A percentile compares a stretch with the other conserved stretches of the same genome.
These are phyloP conservation scores for Drosophila austrosaltans DNA, from an alignment of 2,888 invertebrate species.

Conservation along the genomic window DNA sequence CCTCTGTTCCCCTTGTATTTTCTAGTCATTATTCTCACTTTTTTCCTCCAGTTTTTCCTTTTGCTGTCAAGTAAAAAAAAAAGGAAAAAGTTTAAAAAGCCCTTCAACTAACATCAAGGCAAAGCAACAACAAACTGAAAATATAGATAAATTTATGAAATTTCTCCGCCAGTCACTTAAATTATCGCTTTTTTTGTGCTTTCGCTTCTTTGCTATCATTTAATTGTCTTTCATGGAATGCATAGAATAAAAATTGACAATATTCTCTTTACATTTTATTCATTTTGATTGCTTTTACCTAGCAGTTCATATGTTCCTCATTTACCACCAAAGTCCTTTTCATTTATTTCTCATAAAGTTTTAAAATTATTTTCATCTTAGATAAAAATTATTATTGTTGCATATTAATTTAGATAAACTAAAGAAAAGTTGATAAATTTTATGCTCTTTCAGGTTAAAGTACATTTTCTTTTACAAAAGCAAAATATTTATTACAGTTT, in stretches of 20 bases:
- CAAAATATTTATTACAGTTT: no score
- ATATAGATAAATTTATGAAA: slow-evolving; percentile 1
- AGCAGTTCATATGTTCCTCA: background rate
- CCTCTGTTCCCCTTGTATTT: slow-evolving; percentile 56
- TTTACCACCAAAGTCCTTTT: no score
- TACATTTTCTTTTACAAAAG: no score
- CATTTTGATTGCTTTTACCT: no score
- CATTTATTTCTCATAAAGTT: no score
- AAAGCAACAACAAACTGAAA: background rate
- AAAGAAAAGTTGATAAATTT: no score
- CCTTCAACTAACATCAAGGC: background rate
- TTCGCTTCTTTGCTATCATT: background rate
- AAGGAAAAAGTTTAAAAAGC: slow-evolving; percentile 15
- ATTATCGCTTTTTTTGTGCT: background rate
- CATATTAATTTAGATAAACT: no score
- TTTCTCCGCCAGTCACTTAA: background rate
- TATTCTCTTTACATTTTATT: no score
- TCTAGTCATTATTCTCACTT: slow-evolving; percentile 56
- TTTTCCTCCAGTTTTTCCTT: background rate
- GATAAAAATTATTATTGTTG: background rate
- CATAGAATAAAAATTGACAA: background rate
- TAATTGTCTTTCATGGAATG: background rate
- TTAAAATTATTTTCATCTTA: no score
- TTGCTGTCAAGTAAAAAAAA: slow-evolving; percentile 13
- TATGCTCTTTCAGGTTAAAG: no score